phyloP scores from a whole-genome alignment of 2,888 invertebrate species.

The Ochropleura leucogaster region DNA sequence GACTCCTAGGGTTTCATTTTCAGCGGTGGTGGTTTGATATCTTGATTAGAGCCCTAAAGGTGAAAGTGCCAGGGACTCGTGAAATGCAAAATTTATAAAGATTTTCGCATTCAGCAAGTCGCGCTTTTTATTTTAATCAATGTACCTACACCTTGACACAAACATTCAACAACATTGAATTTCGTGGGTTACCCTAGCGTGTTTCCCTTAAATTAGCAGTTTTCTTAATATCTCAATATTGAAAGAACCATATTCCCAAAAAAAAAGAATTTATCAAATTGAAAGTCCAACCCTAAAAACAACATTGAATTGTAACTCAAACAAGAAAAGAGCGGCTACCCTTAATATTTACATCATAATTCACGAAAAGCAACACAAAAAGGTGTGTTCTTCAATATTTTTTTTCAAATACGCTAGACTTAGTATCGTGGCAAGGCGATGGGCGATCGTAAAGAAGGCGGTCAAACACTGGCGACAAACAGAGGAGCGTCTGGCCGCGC shows the following conservation, averaged over 20 bases:
- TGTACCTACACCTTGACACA: no score
- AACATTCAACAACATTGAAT: no score
- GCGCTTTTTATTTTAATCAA: no score
- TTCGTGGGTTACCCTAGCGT: no score
- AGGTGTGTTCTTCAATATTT: conserved; percentile 59
- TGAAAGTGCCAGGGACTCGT: no score
- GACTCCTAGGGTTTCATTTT: neutral
- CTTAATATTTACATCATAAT: conserved; percentile 48
- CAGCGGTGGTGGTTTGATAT: neutral
- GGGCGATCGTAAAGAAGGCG: conserved; percentile 84
- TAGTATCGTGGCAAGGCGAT: conserved; percentile 64
- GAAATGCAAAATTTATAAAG: no score
- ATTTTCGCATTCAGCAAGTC: no score
- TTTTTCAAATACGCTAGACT: conserved; percentile 61
- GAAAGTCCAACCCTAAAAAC: conserved; percentile 1
- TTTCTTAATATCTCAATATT: neutral
- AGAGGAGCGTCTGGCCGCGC: conserved; percentile 84
- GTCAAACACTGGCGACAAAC: conserved; percentile 85
- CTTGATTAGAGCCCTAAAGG: no score
- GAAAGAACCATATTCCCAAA: neutral
- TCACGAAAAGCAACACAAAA: conserved; percentile 45
- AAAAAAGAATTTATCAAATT: neutral
- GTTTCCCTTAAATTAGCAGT: no score
- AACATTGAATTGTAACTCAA: conserved; percentile 28
- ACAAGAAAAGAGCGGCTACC: conserved; percentile 22